Base-by-base conservation (phyloP, 2,888 invertebrate genomes). In the Amphipoea oculea region DNA sequence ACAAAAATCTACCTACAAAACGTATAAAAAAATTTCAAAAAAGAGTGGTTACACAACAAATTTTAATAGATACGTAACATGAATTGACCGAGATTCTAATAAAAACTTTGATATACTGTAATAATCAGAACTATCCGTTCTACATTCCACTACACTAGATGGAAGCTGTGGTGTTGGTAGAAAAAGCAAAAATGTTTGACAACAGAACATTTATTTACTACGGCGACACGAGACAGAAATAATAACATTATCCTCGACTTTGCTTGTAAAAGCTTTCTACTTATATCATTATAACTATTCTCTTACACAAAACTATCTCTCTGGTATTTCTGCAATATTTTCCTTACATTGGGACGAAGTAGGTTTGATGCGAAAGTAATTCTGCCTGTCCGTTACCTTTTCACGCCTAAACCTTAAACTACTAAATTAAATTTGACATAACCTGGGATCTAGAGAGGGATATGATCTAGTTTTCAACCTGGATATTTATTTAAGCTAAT, bases 241-340 rank as follows among this genome's bases (percentile, higher is more conserved):
- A 82, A 65, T 81, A 17, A 65, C 9, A 82, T 70, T 54, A 70
- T 70, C 60, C 63, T 29, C 6, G 29, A 67, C 29, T 73, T 85
- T 73, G 63, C 57, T 73, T 29, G 65, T 69, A 81, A 85, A 85
- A 82, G 81, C 74, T 82, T 70, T 69, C 20, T 29, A 40, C 51
- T 57, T 7, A 63, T 45, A 65, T 40, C 11, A 40, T 63, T 65
- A 71, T 65, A 82, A 75, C 65, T 85, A 72, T 72, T 69, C 29
- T 9, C 57, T 14, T 17, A 66, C 36, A 85, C 45, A 83, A 69
- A 45, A 63, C 71, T 86, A 72, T 86, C 63, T 29, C 20, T 73
- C 2, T 57, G 36, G 5, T 48, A 42, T 48, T 60, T 45, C 12
- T 60, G 14, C 1, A 2, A 40, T 70, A 4, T 72, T 70, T 71